Evolutionary conservation across 1,140 invertebrate genomes (phyloP).

Genomic region (Drosophila watanabei): DNA sequence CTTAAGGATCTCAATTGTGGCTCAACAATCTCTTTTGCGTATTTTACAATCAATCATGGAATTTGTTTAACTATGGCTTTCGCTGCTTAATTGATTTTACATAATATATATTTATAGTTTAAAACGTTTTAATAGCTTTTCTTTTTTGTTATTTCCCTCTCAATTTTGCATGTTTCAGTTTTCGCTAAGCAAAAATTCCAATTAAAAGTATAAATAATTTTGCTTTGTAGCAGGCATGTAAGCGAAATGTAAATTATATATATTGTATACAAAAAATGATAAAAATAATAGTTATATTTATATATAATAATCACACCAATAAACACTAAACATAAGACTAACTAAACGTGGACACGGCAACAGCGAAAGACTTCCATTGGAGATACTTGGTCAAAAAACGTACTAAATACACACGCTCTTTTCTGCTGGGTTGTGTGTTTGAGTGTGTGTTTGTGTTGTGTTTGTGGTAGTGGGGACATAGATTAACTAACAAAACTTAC

Average conservation of each 20-base stretch:
- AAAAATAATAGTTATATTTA: slow-evolving; percentile 64
- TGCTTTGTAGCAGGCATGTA: slow-evolving; percentile 11
- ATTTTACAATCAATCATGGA: slow-evolving; percentile 52
- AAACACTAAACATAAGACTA: slow-evolving; percentile 73
- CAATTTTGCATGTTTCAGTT: slow-evolving; percentile 22
- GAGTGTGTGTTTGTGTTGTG: slow-evolving; percentile 8
- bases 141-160: neutral
- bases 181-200: slow-evolving; percentile 76
- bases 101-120: slow-evolving; percentile 38
- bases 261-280: slow-evolving; percentile 72
- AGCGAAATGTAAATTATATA: slow-evolving; percentile 67
- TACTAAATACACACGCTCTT: slow-evolving; percentile 16
- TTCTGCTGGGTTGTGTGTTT: slow-evolving; percentile 11
- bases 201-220: slow-evolving; percentile 59
- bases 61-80: slow-evolving; percentile 58
- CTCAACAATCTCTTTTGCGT: slow-evolving; percentile 51
- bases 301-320: slow-evolving; percentile 73
- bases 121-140: slow-evolving; percentile 37
- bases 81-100: slow-evolving; percentile 51
- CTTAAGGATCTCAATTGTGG: slow-evolving; percentile 24
- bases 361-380: slow-evolving; percentile 2
- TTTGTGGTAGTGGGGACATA: slow-evolving; percentile 19
- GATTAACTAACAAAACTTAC: slow-evolving; percentile 58
- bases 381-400: slow-evolving; percentile 20
- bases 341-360: slow-evolving; percentile 57